A percentile compares a stretch with the other conserved stretches of the same genome.
These are phyloP conservation scores for Spodoptera frugiperda DNA, from an alignment of 1,140 invertebrate genomes.

Conservation along the genomic window DNA sequence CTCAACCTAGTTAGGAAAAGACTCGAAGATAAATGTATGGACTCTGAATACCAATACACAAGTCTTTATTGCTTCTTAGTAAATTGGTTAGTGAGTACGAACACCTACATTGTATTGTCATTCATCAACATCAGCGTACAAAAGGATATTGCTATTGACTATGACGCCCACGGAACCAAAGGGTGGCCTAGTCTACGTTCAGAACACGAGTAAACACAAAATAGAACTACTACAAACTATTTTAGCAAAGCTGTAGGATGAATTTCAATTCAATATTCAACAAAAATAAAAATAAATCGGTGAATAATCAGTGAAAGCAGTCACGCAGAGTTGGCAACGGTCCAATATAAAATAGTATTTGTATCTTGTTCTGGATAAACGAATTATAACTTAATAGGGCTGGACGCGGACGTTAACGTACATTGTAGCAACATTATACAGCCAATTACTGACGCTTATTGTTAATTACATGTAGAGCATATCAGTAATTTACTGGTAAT, in stretches of 20 bases:
- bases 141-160: not conserved
- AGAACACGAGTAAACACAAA: not conserved
- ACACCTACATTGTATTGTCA: slow-evolving; percentile 3
- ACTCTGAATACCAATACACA: too few species aligned
- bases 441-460: slow-evolving; percentile 13
- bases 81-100: not conserved
- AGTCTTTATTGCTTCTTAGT: not conserved
- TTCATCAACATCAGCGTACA: not conserved
- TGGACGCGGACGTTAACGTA: slow-evolving; percentile 16
- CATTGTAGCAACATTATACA: not conserved
- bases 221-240: not conserved
- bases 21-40: too few species aligned
- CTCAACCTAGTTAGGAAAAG: too few species aligned
- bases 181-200: not conserved
- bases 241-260: slow-evolving; percentile 17
- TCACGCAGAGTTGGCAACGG: slow-evolving; percentile 47
- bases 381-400: slow-evolving; percentile 36
- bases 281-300: slow-evolving; percentile 53
- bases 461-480: slow-evolving; percentile 22
- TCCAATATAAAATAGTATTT: slow-evolving; percentile 48
- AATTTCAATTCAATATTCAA: slow-evolving; percentile 20
- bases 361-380: slow-evolving; percentile 31
- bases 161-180: not conserved
- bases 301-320: slow-evolving; percentile 53
- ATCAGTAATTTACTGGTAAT: not conserved